Evolutionary conservation across 2,888 invertebrate species (phyloP).

Genomic region (Hedychridium roseum): DNA sequence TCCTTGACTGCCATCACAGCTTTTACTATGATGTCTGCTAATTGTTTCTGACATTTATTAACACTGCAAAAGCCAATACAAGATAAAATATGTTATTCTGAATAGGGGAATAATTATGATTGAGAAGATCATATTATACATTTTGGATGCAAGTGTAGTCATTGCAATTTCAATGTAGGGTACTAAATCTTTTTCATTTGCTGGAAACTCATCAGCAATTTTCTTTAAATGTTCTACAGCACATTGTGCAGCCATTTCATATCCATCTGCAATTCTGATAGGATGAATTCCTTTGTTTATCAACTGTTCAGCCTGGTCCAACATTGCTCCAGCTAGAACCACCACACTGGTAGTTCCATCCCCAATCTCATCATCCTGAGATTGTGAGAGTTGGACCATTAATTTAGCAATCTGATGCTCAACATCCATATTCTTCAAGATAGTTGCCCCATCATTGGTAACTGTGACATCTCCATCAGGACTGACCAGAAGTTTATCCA

Average conservation of each 20-base stretch:
- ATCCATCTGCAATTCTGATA: slow-evolving; percentile 98
- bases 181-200: slow-evolving; percentile 83
- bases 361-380: slow-evolving; percentile 99
- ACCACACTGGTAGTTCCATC: slow-evolving; percentile 99
- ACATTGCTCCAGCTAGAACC: slow-evolving; percentile 84
- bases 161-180: slow-evolving; percentile 93
- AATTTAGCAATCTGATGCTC: slow-evolving; percentile 98
- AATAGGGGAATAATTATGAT: background rate
- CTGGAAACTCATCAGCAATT: slow-evolving; percentile 89
- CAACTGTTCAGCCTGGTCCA: slow-evolving; percentile 93
- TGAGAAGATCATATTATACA: slow-evolving; percentile 65
- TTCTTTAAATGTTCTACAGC: slow-evolving; percentile 86
- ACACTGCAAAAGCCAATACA: slow-evolving; percentile 68
- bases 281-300: slow-evolving; percentile 98
- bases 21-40: slow-evolving; percentile 99
- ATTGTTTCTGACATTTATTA: slow-evolving; percentile 94
- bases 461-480: slow-evolving; percentile 97
- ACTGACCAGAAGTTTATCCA: slow-evolving; percentile 98
- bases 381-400: slow-evolving; percentile 97
- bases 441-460: slow-evolving; percentile 99
- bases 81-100: background rate
- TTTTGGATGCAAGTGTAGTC: slow-evolving; percentile 98
- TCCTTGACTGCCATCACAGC: slow-evolving; percentile 97
- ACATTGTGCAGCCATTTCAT: slow-evolving; percentile 92
- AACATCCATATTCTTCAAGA: slow-evolving; percentile 98